Base-by-base conservation (phyloP, 2,113 vertebrate genomes). In the Poecile atricapillus region DNA sequence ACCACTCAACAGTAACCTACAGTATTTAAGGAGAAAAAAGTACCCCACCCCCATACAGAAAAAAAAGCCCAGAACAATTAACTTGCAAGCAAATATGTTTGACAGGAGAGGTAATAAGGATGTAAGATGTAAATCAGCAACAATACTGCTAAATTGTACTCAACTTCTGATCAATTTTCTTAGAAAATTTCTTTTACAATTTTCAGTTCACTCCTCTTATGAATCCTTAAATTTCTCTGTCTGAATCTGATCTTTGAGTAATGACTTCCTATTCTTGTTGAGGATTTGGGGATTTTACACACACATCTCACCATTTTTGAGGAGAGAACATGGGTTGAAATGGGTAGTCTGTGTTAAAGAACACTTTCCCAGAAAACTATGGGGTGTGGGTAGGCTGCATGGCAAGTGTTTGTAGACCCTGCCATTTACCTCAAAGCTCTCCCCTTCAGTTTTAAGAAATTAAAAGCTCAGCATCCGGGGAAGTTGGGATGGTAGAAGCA, bases 401-500 rank as follows among this genome's bases (percentile, higher is more conserved):
- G 1, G 17, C 17, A 89, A 31, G 5, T 62, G 28, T 56, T 43
- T 5, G 3, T 17, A 89, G 15, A 65, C 21, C 5, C 23, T 49
- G 22, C 9, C 12, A 59, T 77, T 73, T 41, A 73, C 16, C 23
- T 78, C 50, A 46, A 20, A 68, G 7, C 9, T 69, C 15, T 37
- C 41, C 15, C 4, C 7, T 56, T 46, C 25, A 4, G 14, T 68
- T 79, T 63, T 41, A 89, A 68, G 9, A 76, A 76, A 53, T 31
- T 68, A 24, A 65, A 56, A 56, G 12, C 8, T 89, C 21, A 75
- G 21, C 67, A 68, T 71, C 16, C 33, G 39, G 47, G 30, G 37
- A 11, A 23, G 2, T 1, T 53, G 13, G 4, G 3, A 3, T 37
- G 5, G 44, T 15, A 58, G 46, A 56, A 43, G 19, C 11, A 11